Evolutionary conservation across 2,113 vertebrate genomes (phyloP).

Genomic region (Leucoraja erinaceus): DNA sequence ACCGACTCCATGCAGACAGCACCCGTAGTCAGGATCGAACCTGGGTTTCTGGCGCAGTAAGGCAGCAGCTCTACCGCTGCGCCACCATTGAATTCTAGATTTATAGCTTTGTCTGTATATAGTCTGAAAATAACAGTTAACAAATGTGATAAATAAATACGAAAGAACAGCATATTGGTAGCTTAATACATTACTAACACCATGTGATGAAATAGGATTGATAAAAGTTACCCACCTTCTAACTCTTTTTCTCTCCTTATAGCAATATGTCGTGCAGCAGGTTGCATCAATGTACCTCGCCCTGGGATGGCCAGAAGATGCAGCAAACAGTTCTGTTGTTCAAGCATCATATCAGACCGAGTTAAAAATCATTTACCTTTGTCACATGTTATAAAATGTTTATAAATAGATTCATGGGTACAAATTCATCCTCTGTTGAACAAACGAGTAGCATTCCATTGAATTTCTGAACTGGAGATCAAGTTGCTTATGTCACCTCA

Average conservation of each 20-base stretch:
- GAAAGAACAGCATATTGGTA: not conserved
- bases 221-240: not conserved
- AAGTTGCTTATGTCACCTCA: too few relatives aligned
- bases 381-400: not conserved
- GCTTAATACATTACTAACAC: not conserved
- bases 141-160: not conserved
- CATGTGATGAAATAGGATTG: not conserved
- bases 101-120: not conserved
- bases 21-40: too few relatives aligned
- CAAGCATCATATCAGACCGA: conserved; percentile 84
- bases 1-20: too few relatives aligned
- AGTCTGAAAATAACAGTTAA: not conserved
- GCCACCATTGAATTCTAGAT: not conserved
- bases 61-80: too few relatives aligned
- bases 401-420: not conserved
- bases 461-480: too few relatives aligned
- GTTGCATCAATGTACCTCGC: conserved; percentile 84
- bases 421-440: too few relatives aligned
- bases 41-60: too few relatives aligned
- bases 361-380: conserved; percentile 52
- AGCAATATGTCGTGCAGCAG: conserved; percentile 93
- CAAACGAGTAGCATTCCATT: too few relatives aligned
- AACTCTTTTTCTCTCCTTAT: conserved; percentile 31
- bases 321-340: conserved; percentile 71
- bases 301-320: conserved; percentile 81